Evolutionary conservation across 2,797 vertebrate genomes (phyloP).

Genomic region (Dermochelys coriacea): DNA sequence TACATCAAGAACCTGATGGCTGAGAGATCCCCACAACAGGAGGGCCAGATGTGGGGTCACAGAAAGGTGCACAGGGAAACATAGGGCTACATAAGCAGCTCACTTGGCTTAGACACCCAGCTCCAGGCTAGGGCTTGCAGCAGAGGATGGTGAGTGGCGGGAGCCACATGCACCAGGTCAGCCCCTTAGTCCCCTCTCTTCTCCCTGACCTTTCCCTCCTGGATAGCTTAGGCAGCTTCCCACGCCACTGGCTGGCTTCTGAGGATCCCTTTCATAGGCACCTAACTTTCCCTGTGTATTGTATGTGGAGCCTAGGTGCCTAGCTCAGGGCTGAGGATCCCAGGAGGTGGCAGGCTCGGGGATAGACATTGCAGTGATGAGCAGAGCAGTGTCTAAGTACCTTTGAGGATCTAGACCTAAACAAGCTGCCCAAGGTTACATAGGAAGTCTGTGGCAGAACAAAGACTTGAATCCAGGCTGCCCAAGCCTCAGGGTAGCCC

Average conservation of each 20-base stretch:
- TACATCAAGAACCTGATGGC: neutral
- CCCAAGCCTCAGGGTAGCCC: neutral
- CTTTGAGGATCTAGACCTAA: neutral
- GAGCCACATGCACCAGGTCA: neutral
- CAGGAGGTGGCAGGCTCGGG: neutral
- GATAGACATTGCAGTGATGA: neutral
- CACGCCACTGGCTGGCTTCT: neutral
- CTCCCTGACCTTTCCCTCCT: neutral
- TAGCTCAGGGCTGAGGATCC: neutral
- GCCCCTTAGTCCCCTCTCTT: neutral
- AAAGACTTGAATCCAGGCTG: neutral
- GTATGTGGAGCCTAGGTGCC: too few relatives aligned
- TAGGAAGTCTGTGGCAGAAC: neutral
- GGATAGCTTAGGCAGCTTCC: neutral
- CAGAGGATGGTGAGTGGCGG: neutral
- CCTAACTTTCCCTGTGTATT: neutral
- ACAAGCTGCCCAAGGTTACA: neutral
- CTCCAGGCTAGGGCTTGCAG: neutral
- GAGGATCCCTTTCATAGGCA: neutral
- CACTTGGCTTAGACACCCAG: neutral
- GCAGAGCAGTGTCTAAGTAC: neutral
- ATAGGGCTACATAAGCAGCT: neutral
- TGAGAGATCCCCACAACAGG: too few relatives aligned
- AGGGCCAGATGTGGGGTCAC: neutral
- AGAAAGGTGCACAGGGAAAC: neutral